Base-by-base conservation (phyloP, 2,888 invertebrate species). In the Tetragnatha montana region DNA sequence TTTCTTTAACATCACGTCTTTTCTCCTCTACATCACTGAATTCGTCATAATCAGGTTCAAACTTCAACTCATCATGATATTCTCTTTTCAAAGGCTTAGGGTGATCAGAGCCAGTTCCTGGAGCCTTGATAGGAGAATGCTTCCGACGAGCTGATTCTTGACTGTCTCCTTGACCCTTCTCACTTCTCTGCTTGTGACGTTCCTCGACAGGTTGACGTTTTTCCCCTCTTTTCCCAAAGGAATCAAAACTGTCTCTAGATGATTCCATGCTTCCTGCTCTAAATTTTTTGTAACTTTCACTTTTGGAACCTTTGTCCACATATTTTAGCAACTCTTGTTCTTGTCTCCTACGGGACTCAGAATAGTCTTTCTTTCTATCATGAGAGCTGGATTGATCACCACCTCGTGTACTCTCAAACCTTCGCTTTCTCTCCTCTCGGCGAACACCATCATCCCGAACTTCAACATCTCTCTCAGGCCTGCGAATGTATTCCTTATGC, bases 21-120 rank as follows among this genome's bases (percentile, higher is more conserved):
- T 80, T 84, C 70, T 89, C 86, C 17, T 90, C 90, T 1, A 68
- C n/a, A 68, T 91, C 91, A 90, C 91, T 91, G 51, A 81, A 89
- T 83, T 88, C 88, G 82, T 91, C 91, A 80, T 91, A 91, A 51
- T 91, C 83, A 35, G 91, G 91, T n/a, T 91, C 91, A 85, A 91
- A 91, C 74, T 90, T 87, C n/a, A 90, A 81, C 69, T 90, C 91
- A 79, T 91, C 91, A 69, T 90, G 82, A 71, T 79, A 81, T 71
- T 83, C 80, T 71, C 49, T 88, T 14, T 75, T 50, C 21, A 49
- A 2, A 51, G 84, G 49, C 50, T 88, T 86, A 0, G 50, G n/a
- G 12, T 69, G 74, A n/a, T 81, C 60, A 21, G 79, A 79, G 7
- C 35, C 70, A 17, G 69, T 80, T 22, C 85, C 82, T 47, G 81